Conservation (phyloP, 2,113 vertebrate species). For the Mobula birostris region DNA sequence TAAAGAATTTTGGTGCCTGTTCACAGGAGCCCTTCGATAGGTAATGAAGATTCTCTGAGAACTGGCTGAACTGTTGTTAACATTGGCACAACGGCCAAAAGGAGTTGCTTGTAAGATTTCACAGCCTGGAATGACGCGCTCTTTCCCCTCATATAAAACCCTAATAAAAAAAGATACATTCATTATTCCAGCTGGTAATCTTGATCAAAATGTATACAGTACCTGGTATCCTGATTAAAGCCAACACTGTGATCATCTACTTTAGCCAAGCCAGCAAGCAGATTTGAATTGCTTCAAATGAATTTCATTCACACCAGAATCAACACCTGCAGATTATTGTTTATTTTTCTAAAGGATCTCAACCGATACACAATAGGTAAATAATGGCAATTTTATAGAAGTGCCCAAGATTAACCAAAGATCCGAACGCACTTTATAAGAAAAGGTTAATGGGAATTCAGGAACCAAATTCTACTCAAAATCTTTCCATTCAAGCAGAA, state of each 20-base stretch:
- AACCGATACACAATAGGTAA: background rate
- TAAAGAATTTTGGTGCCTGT: constrained; percentile 84
- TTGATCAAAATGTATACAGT: background rate
- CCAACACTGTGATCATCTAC: background rate
- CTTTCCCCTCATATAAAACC: constrained; percentile 90
- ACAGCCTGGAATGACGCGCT: constrained; percentile 82
- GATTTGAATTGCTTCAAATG: constrained; percentile 15
- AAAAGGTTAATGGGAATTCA: too few species aligned
- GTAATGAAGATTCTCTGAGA: constrained; percentile 96
- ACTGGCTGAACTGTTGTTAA: constrained; percentile 89
- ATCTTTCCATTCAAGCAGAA: too few species aligned
- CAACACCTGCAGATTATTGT: background rate
- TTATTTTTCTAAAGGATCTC: background rate
- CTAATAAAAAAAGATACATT: constrained; percentile 48
- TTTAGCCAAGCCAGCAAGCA: constrained; percentile 23
- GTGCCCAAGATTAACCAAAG: too few species aligned
- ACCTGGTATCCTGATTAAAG: background rate
- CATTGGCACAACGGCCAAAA: constrained; percentile 90
- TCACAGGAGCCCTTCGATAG: constrained; percentile 65
- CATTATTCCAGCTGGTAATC: accelerated
- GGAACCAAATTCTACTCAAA: too few species aligned
- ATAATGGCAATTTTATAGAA: background rate
- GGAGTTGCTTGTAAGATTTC: constrained; percentile 91
- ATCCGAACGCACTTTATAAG: too few species aligned
- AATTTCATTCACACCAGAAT: constrained; percentile 6